These are phyloP conservation scores for Osedax frankpressi DNA, from an alignment of 2,888 invertebrate genomes.

Conservation along the genomic window DNA sequence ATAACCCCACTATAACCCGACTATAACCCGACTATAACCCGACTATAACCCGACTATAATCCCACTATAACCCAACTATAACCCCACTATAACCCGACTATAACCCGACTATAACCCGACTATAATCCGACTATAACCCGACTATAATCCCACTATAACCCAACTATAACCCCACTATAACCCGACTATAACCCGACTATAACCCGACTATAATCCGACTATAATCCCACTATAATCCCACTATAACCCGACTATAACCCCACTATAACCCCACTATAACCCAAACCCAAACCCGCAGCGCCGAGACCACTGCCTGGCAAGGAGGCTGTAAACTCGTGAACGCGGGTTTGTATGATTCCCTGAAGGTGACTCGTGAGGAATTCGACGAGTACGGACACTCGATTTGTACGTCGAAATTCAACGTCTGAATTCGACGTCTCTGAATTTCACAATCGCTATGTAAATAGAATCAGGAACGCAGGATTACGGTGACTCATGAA, in stretches of 20 bases:
- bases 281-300: conserved; percentile 50
- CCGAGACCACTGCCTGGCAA: conserved; percentile 73
- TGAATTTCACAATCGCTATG: no score
- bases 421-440: no score
- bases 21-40: conserved; percentile 81
- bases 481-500: no score
- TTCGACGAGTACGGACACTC: conserved; percentile 73
- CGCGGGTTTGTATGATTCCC: conserved; percentile 56
- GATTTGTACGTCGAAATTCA: conserved; percentile 39
- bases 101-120: no score
- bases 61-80: neutral
- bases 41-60: no score
- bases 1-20: conserved; percentile 56
- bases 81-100: conserved; percentile 59
- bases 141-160: conserved; percentile 53
- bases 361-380: conserved; percentile 65
- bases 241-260: conserved; percentile 81
- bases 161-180: conserved; percentile 77
- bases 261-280: neutral
- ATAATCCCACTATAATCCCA: conserved; percentile 56
- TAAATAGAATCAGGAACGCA: no score
- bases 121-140: neutral
- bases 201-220: neutral
- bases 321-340: conserved; percentile 67
- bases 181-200: no score